Conservation (phyloP, 2,888 invertebrate genomes). For the Muschampia plurimacula region DNA sequence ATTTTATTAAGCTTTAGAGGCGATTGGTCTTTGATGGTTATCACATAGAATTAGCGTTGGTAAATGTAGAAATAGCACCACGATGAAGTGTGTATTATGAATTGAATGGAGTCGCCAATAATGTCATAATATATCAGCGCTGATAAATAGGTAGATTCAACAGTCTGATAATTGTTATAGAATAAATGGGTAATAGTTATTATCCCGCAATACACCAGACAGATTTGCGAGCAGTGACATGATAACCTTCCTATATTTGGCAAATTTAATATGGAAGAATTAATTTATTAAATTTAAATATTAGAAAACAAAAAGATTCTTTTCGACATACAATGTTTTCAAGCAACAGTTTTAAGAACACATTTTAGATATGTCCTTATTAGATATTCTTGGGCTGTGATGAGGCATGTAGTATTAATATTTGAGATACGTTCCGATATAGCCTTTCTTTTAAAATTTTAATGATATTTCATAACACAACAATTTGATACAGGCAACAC, state of each 20-base stretch:
- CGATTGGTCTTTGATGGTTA: not conserved
- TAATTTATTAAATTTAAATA: not conserved
- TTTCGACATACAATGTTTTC: not conserved
- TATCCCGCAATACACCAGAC: slow-evolving; percentile 25
- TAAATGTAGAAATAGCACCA: not conserved
- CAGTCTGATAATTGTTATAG: slow-evolving; percentile 31
- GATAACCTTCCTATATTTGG: slow-evolving; percentile 21
- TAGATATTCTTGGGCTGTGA: slow-evolving; percentile 71
- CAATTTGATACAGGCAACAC: slow-evolving; percentile 48
- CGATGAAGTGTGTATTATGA: not conserved
- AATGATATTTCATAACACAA: slow-evolving; percentile 38
- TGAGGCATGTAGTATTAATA: slow-evolving; percentile 47
- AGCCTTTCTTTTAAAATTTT: slow-evolving; percentile 27
- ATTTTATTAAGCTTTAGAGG: not conserved
- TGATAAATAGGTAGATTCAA: slow-evolving; percentile 22
- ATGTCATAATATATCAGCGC: slow-evolving; percentile 4
- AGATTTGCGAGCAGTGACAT: slow-evolving; percentile 30
- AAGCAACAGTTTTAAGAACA: slow-evolving; percentile 21
- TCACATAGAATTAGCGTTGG: not conserved
- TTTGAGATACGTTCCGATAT: slow-evolving; percentile 29
- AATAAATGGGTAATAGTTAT: slow-evolving; percentile 25
- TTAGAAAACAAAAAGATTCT: not conserved
- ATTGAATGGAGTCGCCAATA: not conserved
- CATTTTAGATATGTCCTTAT: slow-evolving; percentile 58
- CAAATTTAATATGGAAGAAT: slow-evolving; percentile 11